Conservation (phyloP, 2,888 invertebrate species). For the Disparrhopalites patrizii region DNA sequence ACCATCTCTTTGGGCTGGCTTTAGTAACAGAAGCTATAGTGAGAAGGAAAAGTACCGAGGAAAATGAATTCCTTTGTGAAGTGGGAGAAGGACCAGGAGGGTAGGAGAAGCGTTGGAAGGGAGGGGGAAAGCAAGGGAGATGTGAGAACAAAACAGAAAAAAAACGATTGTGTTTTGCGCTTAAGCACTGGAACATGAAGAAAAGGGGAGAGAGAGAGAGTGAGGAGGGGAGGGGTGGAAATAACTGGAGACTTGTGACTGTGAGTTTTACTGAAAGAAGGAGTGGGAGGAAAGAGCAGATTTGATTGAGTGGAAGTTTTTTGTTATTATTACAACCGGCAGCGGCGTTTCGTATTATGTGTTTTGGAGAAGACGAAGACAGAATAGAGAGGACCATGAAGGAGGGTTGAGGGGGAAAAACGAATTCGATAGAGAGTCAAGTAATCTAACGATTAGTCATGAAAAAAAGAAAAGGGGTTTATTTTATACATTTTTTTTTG, state of each 20-base stretch:
- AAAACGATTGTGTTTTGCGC: too few relatives aligned
- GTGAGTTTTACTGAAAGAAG: neutral
- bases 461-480: neutral
- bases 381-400: too few relatives aligned
- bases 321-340: neutral
- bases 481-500: slow-evolving; percentile 12
- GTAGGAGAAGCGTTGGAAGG: too few relatives aligned
- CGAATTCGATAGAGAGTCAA: neutral
- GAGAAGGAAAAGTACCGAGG: too few relatives aligned
- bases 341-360: too few relatives aligned
- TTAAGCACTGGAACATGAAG: neutral
- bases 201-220: neutral
- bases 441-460: neutral
- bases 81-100: too few relatives aligned
- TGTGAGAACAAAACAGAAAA: too few relatives aligned
- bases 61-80: too few relatives aligned
- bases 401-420: too few relatives aligned
- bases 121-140: too few relatives aligned
- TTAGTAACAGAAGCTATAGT: too few relatives aligned
- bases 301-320: neutral
- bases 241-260: neutral
- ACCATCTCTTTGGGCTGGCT: too few relatives aligned
- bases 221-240: neutral
- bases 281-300: neutral
- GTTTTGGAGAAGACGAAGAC: neutral